Percentiles rank a stretch among this genome's conserved stretches.
Evolutionary conservation across 2,113 vertebrate genomes (phyloP).

Genomic region (Tretioscincus oriximinensis): DNA sequence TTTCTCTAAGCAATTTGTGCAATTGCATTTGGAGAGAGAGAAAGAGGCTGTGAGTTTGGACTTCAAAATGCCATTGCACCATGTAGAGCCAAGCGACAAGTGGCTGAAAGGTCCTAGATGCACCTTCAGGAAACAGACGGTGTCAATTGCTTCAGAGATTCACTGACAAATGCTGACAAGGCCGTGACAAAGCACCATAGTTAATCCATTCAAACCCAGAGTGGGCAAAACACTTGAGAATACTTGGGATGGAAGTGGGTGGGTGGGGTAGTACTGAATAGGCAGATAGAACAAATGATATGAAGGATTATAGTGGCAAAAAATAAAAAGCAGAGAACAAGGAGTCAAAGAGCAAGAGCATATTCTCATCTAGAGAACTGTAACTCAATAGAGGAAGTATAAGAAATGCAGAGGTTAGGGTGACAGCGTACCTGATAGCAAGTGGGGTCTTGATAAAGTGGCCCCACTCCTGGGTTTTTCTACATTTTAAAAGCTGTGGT

Average conservation of each 20-base stretch:
- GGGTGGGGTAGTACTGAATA: not conserved
- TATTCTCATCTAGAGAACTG: not conserved
- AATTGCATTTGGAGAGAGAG: conserved; percentile 23
- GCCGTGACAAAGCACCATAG: conserved; percentile 53
- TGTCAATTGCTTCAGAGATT: conserved; percentile 60
- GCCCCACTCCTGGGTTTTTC: no score
- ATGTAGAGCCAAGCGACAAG: conserved; percentile 65
- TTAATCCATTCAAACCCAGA: conserved; percentile 66
- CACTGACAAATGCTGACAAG: conserved; percentile 59
- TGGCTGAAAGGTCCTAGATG: conserved; percentile 51
- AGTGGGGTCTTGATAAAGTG: no score
- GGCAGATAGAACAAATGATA: not conserved
- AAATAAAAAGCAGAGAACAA: not conserved
- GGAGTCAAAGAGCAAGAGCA: conserved; percentile 35
- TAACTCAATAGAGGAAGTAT: not conserved
- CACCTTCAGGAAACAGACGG: conserved; percentile 55
- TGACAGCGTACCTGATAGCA: no score
- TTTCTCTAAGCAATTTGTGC: conserved; percentile 55
- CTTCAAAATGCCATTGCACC: conserved; percentile 52
- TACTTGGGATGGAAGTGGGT: conserved; percentile 4
- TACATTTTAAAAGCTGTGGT: no score
- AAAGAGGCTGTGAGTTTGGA: conserved; percentile 54
- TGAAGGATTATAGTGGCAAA: conserved; percentile 7
- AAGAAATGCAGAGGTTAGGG: not conserved
- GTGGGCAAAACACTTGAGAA: conserved; percentile 49